Percentiles rank a stretch among this genome's conserved stretches.
These are phyloP conservation scores for Sanderia malayensis DNA, from an alignment of 30 jellyfish, hydroid and myxozoan species.

Conservation along the genomic window DNA sequence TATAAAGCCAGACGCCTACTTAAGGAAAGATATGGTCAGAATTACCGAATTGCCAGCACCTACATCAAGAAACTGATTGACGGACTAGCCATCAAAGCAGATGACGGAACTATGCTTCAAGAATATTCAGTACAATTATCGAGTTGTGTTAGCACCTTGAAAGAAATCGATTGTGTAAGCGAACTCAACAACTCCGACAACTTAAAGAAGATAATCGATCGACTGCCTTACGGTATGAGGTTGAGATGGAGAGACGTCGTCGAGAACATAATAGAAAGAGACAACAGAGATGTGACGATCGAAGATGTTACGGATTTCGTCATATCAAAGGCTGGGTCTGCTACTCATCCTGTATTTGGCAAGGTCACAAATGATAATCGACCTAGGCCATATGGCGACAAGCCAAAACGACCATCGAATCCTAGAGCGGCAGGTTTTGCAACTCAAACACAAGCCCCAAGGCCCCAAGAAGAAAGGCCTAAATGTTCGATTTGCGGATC, in stretches of 20 bases:
- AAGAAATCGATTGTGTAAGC: neutral
- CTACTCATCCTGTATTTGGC: slow-evolving; percentile 19
- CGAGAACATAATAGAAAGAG: neutral
- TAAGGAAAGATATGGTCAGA: neutral
- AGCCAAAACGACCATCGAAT: neutral
- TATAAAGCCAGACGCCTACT: neutral
- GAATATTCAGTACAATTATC: neutral
- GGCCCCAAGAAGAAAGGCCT: neutral
- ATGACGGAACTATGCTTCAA: neutral
- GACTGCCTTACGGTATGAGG: slow-evolving; percentile 5
- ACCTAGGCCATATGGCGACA: neutral
- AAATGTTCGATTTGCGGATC: slow-evolving; percentile 5
- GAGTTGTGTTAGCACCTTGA: slow-evolving; percentile 2
- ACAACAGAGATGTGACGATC: slow-evolving; percentile 8
- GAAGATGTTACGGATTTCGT: slow-evolving; percentile 4
- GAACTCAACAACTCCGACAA: slow-evolving; percentile 2
- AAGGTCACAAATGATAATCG: neutral
- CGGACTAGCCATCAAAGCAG: neutral
- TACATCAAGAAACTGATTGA: neutral
- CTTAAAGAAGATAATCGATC: neutral
- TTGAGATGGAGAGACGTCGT: slow-evolving; percentile 2
- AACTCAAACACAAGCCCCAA: neutral
- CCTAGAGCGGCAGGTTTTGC: slow-evolving; percentile 3
- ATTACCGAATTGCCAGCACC: neutral
- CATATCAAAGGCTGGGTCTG: neutral